These are phyloP conservation scores for Microctonus brassicae DNA, from an alignment of 2,888 invertebrate species.

Conservation along the genomic window DNA sequence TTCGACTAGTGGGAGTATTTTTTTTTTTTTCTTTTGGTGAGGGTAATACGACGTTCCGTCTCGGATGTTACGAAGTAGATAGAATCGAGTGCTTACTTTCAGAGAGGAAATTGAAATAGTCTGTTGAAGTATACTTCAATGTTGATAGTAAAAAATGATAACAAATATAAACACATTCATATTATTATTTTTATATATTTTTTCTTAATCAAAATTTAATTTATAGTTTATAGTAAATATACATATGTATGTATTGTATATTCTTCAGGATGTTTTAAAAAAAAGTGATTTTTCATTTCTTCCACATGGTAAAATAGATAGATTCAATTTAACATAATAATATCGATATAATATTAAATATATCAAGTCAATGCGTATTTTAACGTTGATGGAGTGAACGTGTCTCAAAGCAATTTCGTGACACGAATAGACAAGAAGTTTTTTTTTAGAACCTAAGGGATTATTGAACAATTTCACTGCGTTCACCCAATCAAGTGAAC, in stretches of 20 bases:
- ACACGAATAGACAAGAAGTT: slow-evolving; percentile 14
- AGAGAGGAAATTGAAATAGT: slow-evolving; percentile 7
- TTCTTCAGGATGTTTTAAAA: not conserved
- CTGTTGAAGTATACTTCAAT: slow-evolving; percentile 7
- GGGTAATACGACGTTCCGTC: not conserved
- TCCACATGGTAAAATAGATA: not conserved
- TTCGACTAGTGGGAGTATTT: not conserved
- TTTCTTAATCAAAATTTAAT: not conserved
- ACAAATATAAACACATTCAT: not conserved
- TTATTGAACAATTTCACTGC: not conserved
- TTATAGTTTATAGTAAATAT: not conserved
- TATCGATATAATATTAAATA: slow-evolving; percentile 12
- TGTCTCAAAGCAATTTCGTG: slow-evolving; percentile 16
- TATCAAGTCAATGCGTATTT: not conserved
- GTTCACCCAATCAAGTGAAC: not conserved
- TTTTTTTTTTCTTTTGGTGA: not conserved
- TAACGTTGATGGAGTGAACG: slow-evolving; percentile 15
- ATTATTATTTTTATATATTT: not conserved
- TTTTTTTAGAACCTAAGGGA: not conserved
- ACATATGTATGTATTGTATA: not conserved
- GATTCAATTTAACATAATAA: slow-evolving; percentile 17
- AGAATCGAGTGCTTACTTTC: not conserved
- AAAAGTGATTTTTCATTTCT: not conserved
- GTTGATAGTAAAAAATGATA: not conserved
- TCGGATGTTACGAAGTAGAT: not conserved